These are phyloP conservation scores for Eumerus sabulonum DNA, from an alignment of 2,888 invertebrate genomes.

Conservation along the genomic window DNA sequence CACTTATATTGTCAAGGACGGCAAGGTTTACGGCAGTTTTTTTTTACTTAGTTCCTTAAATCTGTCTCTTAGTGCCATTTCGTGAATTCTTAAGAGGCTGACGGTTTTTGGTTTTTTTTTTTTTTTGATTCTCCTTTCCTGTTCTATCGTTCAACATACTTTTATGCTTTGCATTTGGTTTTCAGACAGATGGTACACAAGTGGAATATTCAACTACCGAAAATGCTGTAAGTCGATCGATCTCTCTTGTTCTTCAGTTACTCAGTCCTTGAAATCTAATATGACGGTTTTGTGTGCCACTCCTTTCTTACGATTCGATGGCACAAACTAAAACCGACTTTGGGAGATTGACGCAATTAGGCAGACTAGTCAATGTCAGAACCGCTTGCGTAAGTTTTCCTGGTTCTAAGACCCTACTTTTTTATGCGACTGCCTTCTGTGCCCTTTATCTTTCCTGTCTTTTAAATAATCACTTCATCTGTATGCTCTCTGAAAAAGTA, in stretches of 20 bases:
- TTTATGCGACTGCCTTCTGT: conserved; percentile 5
- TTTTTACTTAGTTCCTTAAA: conserved; percentile 13
- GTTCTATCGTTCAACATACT: conserved; percentile 24
- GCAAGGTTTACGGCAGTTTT: conserved; percentile 29
- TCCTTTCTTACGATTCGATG: conserved; percentile 58
- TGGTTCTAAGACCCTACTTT: conserved; percentile 29
- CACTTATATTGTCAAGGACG: conserved; percentile 60
- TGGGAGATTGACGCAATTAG: conserved; percentile 57
- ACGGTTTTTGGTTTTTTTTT: not conserved
- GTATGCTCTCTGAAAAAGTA: not conserved
- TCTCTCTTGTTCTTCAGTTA: conserved; percentile 7
- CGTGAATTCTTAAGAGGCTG: conserved; percentile 51
- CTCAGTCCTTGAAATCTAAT: no score
- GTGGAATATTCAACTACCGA: conserved; percentile 64
- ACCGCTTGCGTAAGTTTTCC: conserved; percentile 25
- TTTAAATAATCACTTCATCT: conserved; percentile 48
- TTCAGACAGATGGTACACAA: conserved; percentile 35
- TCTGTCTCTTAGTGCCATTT: conserved; percentile 26
- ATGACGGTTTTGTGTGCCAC: conserved; percentile 40
- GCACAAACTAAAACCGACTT: conserved; percentile 55
- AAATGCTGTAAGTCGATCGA: conserved; percentile 23
- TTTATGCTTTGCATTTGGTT: conserved; percentile 50
- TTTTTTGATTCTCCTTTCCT: conserved; percentile 17
- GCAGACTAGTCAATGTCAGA: conserved; percentile 26
- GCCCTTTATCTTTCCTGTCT: not conserved